Percentiles rank a stretch among this genome's conserved stretches.
These are phyloP conservation scores for Argyresthia albistria DNA, from an alignment of 2,888 invertebrate species.

Conservation along the genomic window DNA sequence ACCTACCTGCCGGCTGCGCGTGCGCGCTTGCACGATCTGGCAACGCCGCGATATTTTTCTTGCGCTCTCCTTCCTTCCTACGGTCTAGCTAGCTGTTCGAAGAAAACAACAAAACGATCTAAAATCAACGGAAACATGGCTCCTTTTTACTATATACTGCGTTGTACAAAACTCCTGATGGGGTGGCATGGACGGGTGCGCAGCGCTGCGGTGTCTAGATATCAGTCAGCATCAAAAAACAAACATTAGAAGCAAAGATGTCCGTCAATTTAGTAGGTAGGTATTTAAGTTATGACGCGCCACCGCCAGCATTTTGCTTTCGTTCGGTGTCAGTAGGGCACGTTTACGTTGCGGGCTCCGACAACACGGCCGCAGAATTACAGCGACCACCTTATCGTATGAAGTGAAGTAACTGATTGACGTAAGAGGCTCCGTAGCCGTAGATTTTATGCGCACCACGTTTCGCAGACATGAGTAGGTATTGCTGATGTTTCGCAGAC, in stretches of 20 bases:
- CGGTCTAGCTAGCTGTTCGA: background rate
- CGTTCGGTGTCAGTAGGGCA: constrained; percentile 59
- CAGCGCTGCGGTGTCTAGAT: too few relatives aligned
- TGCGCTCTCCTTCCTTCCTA: constrained; percentile 42
- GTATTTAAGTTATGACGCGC: constrained; percentile 32
- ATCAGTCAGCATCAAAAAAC: too few relatives aligned
- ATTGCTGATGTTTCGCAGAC: constrained; percentile 25
- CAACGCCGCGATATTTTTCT: constrained; percentile 65
- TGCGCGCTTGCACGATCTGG: constrained; percentile 57
- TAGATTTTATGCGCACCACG: constrained; percentile 10
- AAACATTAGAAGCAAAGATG: constrained; percentile 3
- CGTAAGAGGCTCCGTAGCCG: constrained; percentile 17
- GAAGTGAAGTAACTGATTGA: constrained; percentile 31
- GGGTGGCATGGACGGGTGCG: too few relatives aligned
- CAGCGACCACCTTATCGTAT: constrained; percentile 22
- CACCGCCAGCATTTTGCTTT: constrained; percentile 49
- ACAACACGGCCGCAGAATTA: constrained; percentile 30
- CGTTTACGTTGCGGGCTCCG: constrained; percentile 22
- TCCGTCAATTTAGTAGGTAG: constrained; percentile 17
- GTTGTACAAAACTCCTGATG: too few relatives aligned
- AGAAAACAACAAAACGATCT: too few relatives aligned
- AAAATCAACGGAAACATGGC: background rate
- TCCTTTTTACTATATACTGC: background rate
- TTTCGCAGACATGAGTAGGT: constrained; percentile 3
- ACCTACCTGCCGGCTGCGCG: constrained; percentile 20